Evolutionary conservation across 1,140 invertebrate genomes (phyloP), one percentile per base, ranked within the genome.

Genomic region (Microplitis demolitor): DNA sequence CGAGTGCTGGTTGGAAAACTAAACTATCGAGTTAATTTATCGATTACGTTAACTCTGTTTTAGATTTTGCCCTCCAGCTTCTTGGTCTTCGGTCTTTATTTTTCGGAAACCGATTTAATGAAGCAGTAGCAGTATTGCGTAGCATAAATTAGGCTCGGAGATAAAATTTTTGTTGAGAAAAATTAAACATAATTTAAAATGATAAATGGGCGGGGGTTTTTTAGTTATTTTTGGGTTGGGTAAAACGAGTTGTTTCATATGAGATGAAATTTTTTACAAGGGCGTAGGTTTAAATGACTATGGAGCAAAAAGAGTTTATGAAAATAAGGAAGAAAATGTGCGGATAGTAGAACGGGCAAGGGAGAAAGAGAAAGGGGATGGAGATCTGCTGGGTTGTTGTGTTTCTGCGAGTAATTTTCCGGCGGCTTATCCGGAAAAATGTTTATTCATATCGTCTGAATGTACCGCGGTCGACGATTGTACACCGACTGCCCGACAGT

Each of bases 371-470:
- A 69, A 76, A 69, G 56, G 63, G 64, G 4, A 51, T 53, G 24
- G 39, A 66, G 69, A 66, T 51, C 70, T 39, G 60, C n/a, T 37
- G 61, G 34, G 66, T 58, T 71, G 62, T 71, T 73, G 75, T 76
- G 80, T 81, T 82, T 81, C 75, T 79, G 74, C 74, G 79, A 77
- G 81, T 81, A 81, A 83, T 83, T 83, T 83, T 83, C 80, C 76
- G 77, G 76, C 73, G 76, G 75, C 70, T 82, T 77, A 73, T 78
- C 76, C 74, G 74, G 78, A 74, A 75, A 78, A 83, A 83, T 83
- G 81, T 83, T 82, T 82, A 82, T 83, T 83, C 81, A 82, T 83
- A 83, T 81, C 77, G 76, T 68, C 76, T 71, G 77, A 82, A 81
- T 80, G 78, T 75, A 77, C 73, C 74, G 71, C 76, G 73, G 73